phyloP scores from a whole-genome alignment of 2,113 vertebrate genomes.

The Dendropsophus ebraccatus region DNA sequence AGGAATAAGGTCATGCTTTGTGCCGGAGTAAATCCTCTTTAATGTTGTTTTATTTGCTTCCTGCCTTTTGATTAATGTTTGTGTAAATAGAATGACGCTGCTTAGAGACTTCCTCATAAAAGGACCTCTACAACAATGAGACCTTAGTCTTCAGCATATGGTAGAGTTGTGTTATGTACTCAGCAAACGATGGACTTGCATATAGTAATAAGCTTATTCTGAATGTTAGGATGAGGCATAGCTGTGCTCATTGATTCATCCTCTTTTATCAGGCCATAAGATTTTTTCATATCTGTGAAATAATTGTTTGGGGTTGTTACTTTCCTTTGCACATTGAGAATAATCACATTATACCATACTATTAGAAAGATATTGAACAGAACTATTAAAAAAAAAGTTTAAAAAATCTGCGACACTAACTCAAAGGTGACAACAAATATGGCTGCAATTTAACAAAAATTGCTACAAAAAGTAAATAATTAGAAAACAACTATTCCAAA shows the following conservation, averaged over 20 bases:
- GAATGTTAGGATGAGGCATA: neutral
- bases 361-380: too few species aligned
- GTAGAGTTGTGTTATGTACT: neutral
- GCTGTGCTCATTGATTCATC: neutral
- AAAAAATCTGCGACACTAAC: too few species aligned
- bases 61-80: conserved; percentile 20
- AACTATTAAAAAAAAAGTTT: too few species aligned
- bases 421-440: too few species aligned
- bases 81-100: conserved; percentile 17
- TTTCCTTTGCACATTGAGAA: too few species aligned
- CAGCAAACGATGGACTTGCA: neutral
- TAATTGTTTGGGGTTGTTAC: too few species aligned
- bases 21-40: conserved; percentile 26
- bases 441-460: too few species aligned
- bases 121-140: neutral
- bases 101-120: neutral
- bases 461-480: too few species aligned
- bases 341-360: too few species aligned
- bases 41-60: conserved; percentile 39
- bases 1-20: conserved; percentile 39
- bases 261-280: neutral
- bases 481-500: too few species aligned
- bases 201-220: neutral
- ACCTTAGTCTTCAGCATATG: neutral
- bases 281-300: too few species aligned